Conservation (phyloP, 2,113 vertebrate genomes). For the Colinus virginianus region DNA sequence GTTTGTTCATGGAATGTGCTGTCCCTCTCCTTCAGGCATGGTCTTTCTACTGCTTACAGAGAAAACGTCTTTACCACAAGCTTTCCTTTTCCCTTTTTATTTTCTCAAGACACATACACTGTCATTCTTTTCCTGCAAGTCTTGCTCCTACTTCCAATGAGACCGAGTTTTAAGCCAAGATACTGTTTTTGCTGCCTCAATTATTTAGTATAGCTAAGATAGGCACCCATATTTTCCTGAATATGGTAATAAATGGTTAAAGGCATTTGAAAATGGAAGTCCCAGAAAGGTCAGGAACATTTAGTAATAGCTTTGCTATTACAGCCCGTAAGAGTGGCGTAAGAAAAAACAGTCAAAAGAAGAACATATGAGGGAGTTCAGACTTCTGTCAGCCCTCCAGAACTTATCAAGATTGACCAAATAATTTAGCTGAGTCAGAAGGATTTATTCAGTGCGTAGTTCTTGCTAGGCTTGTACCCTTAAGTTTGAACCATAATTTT, state of each 20-base stretch:
- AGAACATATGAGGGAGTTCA: neutral
- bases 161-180: neutral
- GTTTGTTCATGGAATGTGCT: neutral
- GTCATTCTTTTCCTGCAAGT: neutral
- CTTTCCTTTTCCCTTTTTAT: neutral
- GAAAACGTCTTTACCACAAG: neutral
- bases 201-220: neutral
- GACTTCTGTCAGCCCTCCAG: neutral
- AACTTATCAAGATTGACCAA: neutral
- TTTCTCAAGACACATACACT: neutral
- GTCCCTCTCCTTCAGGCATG: neutral
- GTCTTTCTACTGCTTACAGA: neutral
- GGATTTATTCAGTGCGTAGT: neutral
- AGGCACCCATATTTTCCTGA: neutral
- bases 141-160: neutral
- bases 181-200: neutral
- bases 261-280: neutral
- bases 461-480: neutral
- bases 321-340: neutral
- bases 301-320: neutral
- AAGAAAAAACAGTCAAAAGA: neutral
- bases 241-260: neutral
- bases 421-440: neutral
- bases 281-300: neutral
- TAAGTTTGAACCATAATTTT: neutral